These are phyloP conservation scores for Sinelater perroti DNA, from an alignment of 2,888 invertebrate species.

Conservation along the genomic window DNA sequence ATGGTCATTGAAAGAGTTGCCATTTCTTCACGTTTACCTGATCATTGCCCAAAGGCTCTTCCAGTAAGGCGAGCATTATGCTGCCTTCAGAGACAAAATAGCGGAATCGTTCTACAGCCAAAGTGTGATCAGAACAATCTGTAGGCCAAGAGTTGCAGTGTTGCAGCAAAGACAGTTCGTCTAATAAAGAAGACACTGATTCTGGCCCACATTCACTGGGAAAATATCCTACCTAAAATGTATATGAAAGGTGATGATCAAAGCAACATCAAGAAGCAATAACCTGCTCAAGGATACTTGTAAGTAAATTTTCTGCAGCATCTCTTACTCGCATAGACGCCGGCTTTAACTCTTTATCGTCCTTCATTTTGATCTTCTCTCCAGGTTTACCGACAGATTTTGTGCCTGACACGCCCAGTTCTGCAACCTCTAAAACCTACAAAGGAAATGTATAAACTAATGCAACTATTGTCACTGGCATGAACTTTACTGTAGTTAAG, in stretches of 20 bases:
- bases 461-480: too few relatives aligned
- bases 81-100: conserved; percentile 94
- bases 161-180: conserved; percentile 84
- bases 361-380: conserved; percentile 90
- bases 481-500: conserved; percentile 76
- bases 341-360: conserved; percentile 95
- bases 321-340: conserved; percentile 97
- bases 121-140: conserved; percentile 62
- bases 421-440: conserved; percentile 86
- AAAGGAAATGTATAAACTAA: not conserved
- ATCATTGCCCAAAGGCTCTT: conserved; percentile 86
- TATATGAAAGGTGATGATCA: too few relatives aligned
- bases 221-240: conserved; percentile 84
- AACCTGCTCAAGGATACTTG: conserved; percentile 90
- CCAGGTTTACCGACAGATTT: conserved; percentile 89
- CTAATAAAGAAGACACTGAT: conserved; percentile 84
- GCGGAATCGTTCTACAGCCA: conserved; percentile 75
- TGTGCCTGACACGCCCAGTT: conserved; percentile 95
- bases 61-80: conserved; percentile 86
- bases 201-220: conserved; percentile 86
- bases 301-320: conserved; percentile 93
- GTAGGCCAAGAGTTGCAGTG: conserved; percentile 74
- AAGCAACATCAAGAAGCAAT: conserved; percentile 5
- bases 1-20: not conserved
- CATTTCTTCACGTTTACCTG: conserved; percentile 47